Evolutionary conservation across 1,140 invertebrate genomes (phyloP), one percentile per base, ranked within the genome.

Genomic region (Drosophila paulistorum): DNA sequence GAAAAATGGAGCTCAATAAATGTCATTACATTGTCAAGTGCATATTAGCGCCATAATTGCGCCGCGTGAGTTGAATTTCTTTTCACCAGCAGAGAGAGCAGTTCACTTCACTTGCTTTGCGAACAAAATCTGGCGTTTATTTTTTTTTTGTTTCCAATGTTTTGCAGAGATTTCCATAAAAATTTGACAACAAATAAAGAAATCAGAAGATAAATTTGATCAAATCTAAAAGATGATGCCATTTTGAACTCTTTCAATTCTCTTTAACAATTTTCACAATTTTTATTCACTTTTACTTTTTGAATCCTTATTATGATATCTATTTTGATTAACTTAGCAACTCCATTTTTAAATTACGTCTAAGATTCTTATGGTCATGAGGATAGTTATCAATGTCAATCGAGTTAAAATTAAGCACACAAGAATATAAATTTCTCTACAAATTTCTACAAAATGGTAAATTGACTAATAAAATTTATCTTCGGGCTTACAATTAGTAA

Each of bases 1-100:
- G 55, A 37, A 67, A 63, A 51, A 41, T 65, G 66, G 67, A 75
- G 76, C 77, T 83, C 83, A 86, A 86, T 86, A 86, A 86, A 86
- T 86, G 82, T 86, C 82, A 86, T 86, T 86, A 86, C 83, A 86
- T 87, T 86, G 82, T 86, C 82, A 86, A 86, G 82, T 86, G 82
- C 82, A 86, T 86, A 86, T 86, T 86, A 86, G 82, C 77, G 82
- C 82, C 84, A 86, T 86, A 86, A 86, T 86, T 86, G 82, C 81
- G 70, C 69, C 79, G 81, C 83, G 82, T 86, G 82, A 78, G 39
- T 70, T 62, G 83, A 78, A 89, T 87, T 75, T 78, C 61, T 23
- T 33, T 20, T 10, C 54, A 48, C 20, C 66, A 39, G 23, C 41
- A n/a, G 57, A 63, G 30, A 51, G 55, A 51, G 45, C 45, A 51